A percentile compares a stretch with the other conserved stretches of the same genome.
Conservation (phyloP, 2,113 vertebrate species). For the Trachemys scripta region DNA sequence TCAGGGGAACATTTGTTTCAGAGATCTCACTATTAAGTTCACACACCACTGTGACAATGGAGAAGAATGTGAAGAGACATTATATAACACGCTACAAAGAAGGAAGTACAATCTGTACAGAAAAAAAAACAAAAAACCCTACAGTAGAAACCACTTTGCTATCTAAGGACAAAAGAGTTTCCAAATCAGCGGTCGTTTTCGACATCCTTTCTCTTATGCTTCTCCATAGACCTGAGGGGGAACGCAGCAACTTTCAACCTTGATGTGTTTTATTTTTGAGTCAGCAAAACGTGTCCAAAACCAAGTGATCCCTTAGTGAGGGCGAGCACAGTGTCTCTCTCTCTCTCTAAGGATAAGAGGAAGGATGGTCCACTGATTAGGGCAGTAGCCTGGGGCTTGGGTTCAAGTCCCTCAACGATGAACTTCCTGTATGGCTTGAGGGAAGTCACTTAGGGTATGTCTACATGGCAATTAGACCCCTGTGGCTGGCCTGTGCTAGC, state of each 20-base stretch:
- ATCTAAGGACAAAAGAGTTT: not conserved
- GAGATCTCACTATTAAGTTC: slow-evolving; percentile 27
- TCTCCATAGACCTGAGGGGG: not conserved
- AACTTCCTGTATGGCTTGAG: not conserved
- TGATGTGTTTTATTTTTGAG: not conserved
- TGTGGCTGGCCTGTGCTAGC: too few relatives aligned
- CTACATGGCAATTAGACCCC: not conserved
- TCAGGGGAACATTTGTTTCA: slow-evolving; percentile 5
- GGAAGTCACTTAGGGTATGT: not conserved
- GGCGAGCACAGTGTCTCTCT: not conserved
- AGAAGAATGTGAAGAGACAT: not conserved
- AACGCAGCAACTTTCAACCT: not conserved
- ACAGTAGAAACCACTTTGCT: not conserved
- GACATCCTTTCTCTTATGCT: not conserved
- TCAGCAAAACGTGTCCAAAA: not conserved
- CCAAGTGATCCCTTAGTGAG: not conserved
- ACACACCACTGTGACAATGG: not conserved
- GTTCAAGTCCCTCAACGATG: not conserved
- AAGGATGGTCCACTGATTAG: not conserved
- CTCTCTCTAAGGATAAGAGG: not conserved
- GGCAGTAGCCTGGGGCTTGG: not conserved
- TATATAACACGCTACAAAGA: not conserved
- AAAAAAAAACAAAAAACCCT: not conserved
- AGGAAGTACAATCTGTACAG: not conserved
- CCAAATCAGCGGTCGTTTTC: not conserved